Evolutionary conservation across 2,113 vertebrate genomes (phyloP).

Genomic region (Dromas ardeola): DNA sequence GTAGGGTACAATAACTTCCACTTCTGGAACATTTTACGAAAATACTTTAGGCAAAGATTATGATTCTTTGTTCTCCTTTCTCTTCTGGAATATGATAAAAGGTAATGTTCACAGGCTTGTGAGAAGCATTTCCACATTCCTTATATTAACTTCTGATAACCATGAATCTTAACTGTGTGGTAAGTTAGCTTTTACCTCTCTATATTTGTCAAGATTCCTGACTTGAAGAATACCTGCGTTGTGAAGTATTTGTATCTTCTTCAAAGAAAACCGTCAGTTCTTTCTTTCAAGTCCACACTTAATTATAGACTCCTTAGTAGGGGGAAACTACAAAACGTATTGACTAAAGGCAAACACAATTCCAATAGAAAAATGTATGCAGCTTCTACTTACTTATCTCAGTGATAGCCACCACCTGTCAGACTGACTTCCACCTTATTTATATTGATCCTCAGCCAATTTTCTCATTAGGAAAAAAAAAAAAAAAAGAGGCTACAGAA

Average conservation of each 20-base stretch:
- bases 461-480: neutral
- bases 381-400: neutral
- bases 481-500: neutral
- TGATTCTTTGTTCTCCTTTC: neutral
- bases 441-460: neutral
- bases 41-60: neutral
- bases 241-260: neutral
- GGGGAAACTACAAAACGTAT: neutral
- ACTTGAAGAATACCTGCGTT: neutral
- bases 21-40: neutral
- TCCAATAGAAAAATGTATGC: neutral
- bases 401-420: neutral
- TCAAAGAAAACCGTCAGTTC: neutral
- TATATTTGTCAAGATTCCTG: neutral
- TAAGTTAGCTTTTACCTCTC: neutral
- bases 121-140: neutral
- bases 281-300: neutral
- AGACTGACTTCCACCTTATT: neutral
- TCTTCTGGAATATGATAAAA: neutral
- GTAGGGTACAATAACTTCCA: neutral
- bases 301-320: neutral
- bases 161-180: neutral
- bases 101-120: rapidly evolving
- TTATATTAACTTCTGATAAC: neutral
- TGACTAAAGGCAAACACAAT: neutral